Evolutionary conservation across 1,140 invertebrate genomes (phyloP).

Genomic region (Nasonia vitripennis): DNA sequence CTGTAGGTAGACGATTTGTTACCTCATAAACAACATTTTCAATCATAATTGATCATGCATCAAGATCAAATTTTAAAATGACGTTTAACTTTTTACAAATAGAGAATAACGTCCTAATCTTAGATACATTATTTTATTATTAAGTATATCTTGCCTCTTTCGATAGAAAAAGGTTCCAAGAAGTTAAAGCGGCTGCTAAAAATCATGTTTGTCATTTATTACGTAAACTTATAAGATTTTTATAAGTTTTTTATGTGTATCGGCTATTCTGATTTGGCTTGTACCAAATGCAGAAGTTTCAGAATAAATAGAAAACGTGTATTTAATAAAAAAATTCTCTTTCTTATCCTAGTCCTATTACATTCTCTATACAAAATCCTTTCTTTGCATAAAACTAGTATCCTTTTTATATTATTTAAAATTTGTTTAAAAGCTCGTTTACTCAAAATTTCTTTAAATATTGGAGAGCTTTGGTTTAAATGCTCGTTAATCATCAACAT

Average conservation of each 20-base stretch:
- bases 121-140: conserved; percentile 43
- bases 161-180: conserved; percentile 47
- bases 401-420: no score
- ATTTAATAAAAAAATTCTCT: conserved; percentile 23
- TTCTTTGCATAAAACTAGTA: background rate
- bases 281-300: conserved; percentile 25
- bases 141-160: conserved; percentile 50
- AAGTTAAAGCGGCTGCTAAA: conserved; percentile 26
- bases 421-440: no score
- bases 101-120: conserved; percentile 27
- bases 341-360: background rate
- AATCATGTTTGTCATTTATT: conserved; percentile 45
- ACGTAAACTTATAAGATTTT: conserved; percentile 47
- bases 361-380: background rate
- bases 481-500: no score
- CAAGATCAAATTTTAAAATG: conserved; percentile 43
- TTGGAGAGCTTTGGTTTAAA: no score
- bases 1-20: conserved; percentile 50
- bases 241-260: conserved; percentile 49
- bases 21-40: conserved; percentile 46
- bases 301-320: conserved; percentile 38
- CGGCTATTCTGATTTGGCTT: conserved; percentile 35
- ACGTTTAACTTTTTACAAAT: conserved; percentile 23
- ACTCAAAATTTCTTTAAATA: no score
- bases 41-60: conserved; percentile 28